phyloP scores from a whole-genome alignment of 2,888 invertebrate species.

The Mesodorylaimus sp. region DNA sequence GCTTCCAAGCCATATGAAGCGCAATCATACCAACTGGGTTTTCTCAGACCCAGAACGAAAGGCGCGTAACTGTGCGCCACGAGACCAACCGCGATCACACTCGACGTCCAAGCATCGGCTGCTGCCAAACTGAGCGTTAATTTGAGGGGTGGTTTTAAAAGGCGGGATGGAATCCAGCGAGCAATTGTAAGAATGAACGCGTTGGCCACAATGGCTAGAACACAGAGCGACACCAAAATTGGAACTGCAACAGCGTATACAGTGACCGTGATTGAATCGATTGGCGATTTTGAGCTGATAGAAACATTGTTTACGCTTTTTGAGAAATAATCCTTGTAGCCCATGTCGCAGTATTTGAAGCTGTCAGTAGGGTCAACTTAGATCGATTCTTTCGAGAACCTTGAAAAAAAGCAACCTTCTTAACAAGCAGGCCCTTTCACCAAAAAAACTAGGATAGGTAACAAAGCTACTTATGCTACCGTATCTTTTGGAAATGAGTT shows the following conservation, averaged over 20 bases:
- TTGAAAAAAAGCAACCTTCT: no score
- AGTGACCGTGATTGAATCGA: not conserved
- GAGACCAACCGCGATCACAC: conserved; percentile 38
- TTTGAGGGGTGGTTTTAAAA: conserved; percentile 37
- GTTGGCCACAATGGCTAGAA: conserved; percentile 40
- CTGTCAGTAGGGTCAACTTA: no score
- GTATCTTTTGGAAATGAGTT: no score
- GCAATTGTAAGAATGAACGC: conserved; percentile 39
- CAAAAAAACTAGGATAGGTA: no score
- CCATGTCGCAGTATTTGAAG: no score
- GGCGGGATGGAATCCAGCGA: conserved; percentile 40
- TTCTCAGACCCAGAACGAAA: conserved; percentile 13
- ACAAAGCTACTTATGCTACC: no score
- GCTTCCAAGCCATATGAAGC: conserved; percentile 29
- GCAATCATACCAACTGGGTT: conserved; percentile 7
- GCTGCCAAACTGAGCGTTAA: conserved; percentile 43
- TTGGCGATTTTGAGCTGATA: no score
- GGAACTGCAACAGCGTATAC: conserved; percentile 26
- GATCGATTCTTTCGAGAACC: no score
- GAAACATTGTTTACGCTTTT: no score
- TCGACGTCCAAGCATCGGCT: conserved; percentile 42
- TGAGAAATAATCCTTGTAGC: no score
- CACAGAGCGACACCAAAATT: conserved; percentile 37
- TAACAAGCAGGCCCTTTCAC: no score
- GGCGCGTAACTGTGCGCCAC: conserved; percentile 40